These are phyloP conservation scores for Regulus satrapa DNA, from an alignment of 2,113 vertebrate species.

Conservation along the genomic window DNA sequence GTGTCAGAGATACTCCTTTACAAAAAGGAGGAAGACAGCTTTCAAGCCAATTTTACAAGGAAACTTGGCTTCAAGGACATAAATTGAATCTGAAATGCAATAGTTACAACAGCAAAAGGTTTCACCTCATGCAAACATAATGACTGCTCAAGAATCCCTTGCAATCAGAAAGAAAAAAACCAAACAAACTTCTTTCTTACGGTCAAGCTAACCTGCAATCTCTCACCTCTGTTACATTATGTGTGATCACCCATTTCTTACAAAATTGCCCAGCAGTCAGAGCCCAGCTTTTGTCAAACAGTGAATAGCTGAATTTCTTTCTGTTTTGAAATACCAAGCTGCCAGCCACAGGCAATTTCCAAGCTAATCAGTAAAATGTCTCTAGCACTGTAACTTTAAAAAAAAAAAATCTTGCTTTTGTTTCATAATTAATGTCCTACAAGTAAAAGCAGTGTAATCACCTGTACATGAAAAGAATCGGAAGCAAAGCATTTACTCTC, in stretches of 20 bases:
- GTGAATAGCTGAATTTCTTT: neutral
- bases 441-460: neutral
- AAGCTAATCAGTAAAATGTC: neutral
- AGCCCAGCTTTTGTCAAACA: neutral
- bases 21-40: neutral
- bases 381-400: neutral
- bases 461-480: neutral
- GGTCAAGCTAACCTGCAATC: neutral
- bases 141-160: neutral
- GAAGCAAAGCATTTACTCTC: neutral
- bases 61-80: neutral
- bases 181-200: neutral
- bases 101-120: neutral
- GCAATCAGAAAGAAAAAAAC: neutral
- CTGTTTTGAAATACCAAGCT: neutral
- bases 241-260: neutral
- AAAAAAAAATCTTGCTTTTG: neutral
- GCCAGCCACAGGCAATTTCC: neutral
- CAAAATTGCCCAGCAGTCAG: neutral
- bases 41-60: neutral
- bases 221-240: neutral
- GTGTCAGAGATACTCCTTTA: neutral
- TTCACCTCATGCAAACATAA: neutral
- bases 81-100: neutral
- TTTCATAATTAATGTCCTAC: neutral